phyloP scores from a whole-genome alignment of 1,140 invertebrate species.

The Papilio aristodemus region DNA sequence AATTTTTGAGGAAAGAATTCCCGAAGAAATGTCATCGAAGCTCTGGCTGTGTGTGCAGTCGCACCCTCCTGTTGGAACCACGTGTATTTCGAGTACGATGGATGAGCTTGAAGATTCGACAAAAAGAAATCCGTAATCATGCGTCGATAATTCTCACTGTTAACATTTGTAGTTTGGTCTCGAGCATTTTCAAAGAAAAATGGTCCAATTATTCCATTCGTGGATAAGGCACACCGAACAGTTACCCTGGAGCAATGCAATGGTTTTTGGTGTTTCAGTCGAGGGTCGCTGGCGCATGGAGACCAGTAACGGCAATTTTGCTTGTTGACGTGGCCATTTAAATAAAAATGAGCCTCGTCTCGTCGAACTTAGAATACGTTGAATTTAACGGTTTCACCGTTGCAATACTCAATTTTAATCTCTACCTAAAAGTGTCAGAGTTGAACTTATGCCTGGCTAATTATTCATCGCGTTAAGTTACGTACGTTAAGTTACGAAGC shows the following conservation, averaged over 20 bases:
- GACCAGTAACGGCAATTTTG: not conserved
- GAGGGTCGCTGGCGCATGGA: slow-evolving; percentile 17
- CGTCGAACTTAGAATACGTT: slow-evolving; percentile 35
- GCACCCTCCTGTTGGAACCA: slow-evolving; percentile 72
- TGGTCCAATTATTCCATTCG: slow-evolving; percentile 34
- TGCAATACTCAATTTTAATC: slow-evolving; percentile 33
- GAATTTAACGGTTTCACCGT: no score
- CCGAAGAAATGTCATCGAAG: slow-evolving; percentile 47
- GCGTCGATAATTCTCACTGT: slow-evolving; percentile 34
- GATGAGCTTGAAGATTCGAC: not conserved
- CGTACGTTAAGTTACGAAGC: no score
- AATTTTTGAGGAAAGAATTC: slow-evolving; percentile 41
- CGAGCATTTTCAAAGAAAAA: slow-evolving; percentile 43
- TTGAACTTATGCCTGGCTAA: no score
- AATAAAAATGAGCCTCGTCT: no score
- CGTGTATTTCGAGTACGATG: slow-evolving; percentile 36
- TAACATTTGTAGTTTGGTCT: slow-evolving; percentile 36
- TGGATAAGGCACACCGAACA: slow-evolving; percentile 38
- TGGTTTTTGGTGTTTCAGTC: slow-evolving; percentile 35
- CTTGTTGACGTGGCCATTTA: not conserved
- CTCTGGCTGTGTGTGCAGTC: slow-evolving; percentile 55
- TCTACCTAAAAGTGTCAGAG: no score
- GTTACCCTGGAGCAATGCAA: slow-evolving; percentile 36
- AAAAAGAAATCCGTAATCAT: slow-evolving; percentile 38
- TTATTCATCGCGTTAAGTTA: no score